These are phyloP conservation scores for Pseudomugil tenellus DNA, from an alignment of 2,797 vertebrate genomes.

Conservation along the genomic window DNA sequence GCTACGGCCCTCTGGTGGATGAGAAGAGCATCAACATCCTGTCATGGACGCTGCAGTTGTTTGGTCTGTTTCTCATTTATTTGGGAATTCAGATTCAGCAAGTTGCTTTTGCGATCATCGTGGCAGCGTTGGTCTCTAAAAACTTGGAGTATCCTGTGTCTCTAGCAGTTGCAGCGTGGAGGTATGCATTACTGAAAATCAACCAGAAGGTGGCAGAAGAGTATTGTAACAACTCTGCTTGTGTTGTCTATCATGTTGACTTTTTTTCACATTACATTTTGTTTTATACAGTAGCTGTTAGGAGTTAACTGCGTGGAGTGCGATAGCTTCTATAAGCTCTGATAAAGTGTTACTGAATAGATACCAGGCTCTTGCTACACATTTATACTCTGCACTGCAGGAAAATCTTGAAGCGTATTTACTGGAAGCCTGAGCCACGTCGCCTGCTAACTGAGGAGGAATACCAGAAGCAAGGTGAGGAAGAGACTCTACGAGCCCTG, in stretches of 20 bases:
- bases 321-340: not conserved
- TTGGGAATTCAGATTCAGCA: constrained; percentile 89
- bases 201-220: constrained; percentile 55
- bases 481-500: constrained; percentile 89
- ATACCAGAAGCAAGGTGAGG: constrained; percentile 88
- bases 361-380: not conserved
- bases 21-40: constrained; percentile 92
- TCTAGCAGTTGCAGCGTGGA: constrained; percentile 51
- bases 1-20: constrained; percentile 91
- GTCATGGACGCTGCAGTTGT: constrained; percentile 92
- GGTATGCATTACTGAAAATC: constrained; percentile 61
- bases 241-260: not conserved
- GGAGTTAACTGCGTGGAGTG: not conserved
- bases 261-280: not conserved
- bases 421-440: constrained; percentile 81
- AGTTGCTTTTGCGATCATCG: constrained; percentile 85
- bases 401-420: constrained; percentile 70
- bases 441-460: constrained; percentile 92
- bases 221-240: not conserved
- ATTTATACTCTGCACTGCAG: constrained; percentile 67
- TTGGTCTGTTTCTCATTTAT: constrained; percentile 91
- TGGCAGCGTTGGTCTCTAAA: constrained; percentile 87
- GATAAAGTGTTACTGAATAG: not conserved
- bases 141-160: constrained; percentile 88
- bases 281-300: not conserved